Percentiles rank a stretch among this genome's conserved stretches.
These are phyloP conservation scores for Phalacrocorax aristotelis DNA, from an alignment of 2,113 vertebrate genomes.

Conservation along the genomic window DNA sequence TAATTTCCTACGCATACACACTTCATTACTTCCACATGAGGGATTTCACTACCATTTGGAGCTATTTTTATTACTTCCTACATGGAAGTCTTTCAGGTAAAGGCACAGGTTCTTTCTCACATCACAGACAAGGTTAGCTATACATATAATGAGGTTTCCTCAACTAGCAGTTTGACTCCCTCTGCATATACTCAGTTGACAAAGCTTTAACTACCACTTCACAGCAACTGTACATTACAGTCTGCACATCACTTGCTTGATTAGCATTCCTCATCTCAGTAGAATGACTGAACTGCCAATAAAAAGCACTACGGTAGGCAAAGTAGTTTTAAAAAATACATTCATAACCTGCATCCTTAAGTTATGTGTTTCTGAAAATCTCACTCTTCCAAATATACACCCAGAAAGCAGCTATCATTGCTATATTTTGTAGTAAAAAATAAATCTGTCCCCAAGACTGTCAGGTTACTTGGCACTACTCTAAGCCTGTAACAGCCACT, in stretches of 20 bases:
- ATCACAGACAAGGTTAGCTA: not conserved
- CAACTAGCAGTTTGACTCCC: not conserved
- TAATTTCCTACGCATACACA: not conserved
- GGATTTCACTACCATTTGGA: not conserved
- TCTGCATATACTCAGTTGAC: not conserved
- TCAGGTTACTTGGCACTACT: not conserved
- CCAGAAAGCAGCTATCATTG: not conserved
- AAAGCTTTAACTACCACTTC: not conserved
- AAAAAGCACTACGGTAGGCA: fast-evolving
- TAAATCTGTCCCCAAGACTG: not conserved
- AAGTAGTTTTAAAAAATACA: not conserved
- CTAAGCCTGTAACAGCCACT: not conserved
- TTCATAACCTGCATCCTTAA: not conserved
- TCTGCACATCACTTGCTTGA: not conserved
- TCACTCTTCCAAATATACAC: not conserved
- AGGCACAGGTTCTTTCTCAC: not conserved
- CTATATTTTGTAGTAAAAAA: not conserved
- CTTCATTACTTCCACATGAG: not conserved
- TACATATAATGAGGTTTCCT: not conserved
- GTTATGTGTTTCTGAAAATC: not conserved
- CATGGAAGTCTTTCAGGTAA: not conserved
- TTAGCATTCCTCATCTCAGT: not conserved
- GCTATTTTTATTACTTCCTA: not conserved
- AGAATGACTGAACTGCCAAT: not conserved
- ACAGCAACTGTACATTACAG: not conserved